These are phyloP conservation scores for Caretta caretta DNA, from an alignment of 2,113 vertebrate genomes.

Conservation along the genomic window DNA sequence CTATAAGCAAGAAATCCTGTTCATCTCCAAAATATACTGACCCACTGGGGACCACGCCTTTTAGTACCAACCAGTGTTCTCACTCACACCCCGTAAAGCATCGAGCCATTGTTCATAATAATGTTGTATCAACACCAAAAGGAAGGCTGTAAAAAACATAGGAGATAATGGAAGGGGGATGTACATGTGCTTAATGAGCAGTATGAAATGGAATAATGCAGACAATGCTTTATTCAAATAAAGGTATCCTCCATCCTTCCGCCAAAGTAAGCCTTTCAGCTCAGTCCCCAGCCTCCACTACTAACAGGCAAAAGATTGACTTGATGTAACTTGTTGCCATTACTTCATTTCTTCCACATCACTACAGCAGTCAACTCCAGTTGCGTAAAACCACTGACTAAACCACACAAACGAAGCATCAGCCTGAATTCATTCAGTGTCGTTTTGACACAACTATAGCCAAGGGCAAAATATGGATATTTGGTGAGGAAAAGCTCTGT, in stretches of 20 bases:
- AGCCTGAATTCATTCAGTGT: not conserved
- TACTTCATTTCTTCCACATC: not conserved
- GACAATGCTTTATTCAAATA: not conserved
- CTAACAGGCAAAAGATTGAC: not conserved
- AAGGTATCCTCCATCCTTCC: not conserved
- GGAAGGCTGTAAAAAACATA: not conserved
- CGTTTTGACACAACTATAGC: not conserved
- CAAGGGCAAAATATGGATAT: not conserved
- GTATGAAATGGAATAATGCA: not conserved
- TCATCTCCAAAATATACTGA: not conserved
- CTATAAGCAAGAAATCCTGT: not conserved
- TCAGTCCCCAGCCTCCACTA: not conserved
- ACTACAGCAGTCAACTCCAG: not conserved
- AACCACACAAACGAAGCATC: not conserved
- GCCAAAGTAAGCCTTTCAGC: not conserved
- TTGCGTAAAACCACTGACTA: not conserved
- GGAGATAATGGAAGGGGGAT: not conserved
- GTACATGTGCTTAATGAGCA: fast-evolving
- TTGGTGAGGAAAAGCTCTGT: not conserved
- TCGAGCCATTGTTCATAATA: not conserved
- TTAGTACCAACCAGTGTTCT: not conserved
- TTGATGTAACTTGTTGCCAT: not conserved
- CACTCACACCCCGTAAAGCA: not conserved
- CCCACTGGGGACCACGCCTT: not conserved
- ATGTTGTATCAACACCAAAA: not conserved